A percentile compares a stretch with the other conserved stretches of the same genome.
Evolutionary conservation across 2,797 vertebrate genomes (phyloP).

Genomic region (Odontamblyopus lacepedii): DNA sequence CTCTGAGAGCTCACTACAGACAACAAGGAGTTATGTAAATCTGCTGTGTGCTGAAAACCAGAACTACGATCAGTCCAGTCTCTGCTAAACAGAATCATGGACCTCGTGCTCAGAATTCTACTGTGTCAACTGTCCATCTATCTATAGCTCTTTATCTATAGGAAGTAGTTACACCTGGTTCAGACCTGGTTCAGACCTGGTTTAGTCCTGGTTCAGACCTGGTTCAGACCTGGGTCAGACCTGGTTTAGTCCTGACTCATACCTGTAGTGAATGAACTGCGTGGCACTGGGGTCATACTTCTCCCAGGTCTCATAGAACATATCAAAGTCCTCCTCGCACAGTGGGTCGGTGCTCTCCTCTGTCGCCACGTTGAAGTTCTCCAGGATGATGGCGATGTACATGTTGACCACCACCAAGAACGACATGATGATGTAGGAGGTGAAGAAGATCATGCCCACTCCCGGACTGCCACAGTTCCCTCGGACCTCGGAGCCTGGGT

Average conservation of each 20-base stretch:
- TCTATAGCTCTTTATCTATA: no score
- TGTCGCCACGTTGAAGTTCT: conserved; percentile 94
- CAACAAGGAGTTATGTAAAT: background rate
- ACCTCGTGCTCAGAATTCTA: no score
- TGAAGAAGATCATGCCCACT: conserved; percentile 91
- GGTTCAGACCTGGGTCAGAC: background rate
- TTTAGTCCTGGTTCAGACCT: no score
- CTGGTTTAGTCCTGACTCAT: background rate
- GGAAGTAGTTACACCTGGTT: background rate
- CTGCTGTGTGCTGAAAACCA: background rate
- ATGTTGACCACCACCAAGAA: conserved; percentile 96
- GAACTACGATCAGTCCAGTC: background rate
- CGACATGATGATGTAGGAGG: conserved; percentile 92
- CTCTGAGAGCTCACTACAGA: conserved; percentile 81
- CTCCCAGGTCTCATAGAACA: conserved; percentile 98
- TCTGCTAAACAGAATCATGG: background rate
- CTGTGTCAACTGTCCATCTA: no score
- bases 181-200: background rate
- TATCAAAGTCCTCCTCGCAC: conserved; percentile 93
- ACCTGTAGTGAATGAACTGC: conserved; percentile 87
- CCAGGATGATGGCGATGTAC: conserved; percentile 96
- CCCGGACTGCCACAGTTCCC: conserved; percentile 88
- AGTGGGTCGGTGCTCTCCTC: conserved; percentile 91
- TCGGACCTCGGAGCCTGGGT: conserved; percentile 80
- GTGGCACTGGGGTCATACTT: conserved; percentile 94